These are phyloP conservation scores for Andrena fulva DNA, from an alignment of 2,888 invertebrate species.

Conservation along the genomic window DNA sequence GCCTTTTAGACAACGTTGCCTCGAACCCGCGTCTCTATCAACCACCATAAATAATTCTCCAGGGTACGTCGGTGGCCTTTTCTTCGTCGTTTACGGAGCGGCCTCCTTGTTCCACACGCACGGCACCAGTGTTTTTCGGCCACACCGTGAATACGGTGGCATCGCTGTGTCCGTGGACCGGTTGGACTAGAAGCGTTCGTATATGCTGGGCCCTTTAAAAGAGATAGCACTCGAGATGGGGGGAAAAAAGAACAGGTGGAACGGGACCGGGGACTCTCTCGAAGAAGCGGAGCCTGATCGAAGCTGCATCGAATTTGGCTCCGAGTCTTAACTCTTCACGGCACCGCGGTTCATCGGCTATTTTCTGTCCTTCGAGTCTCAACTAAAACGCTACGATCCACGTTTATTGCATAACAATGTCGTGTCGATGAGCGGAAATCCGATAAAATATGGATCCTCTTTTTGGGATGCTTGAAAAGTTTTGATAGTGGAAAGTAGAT, in stretches of 20 bases:
- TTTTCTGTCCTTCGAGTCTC: constrained; percentile 20
- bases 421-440: not conserved
- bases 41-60: constrained; percentile 84
- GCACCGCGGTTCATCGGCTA: constrained; percentile 6
- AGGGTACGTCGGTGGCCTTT: constrained; percentile 50
- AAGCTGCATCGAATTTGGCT: constrained; percentile 67
- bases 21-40: constrained; percentile 84
- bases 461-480: not conserved
- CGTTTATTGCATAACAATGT: constrained; percentile 16
- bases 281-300: constrained; percentile 55
- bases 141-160: constrained; percentile 68
- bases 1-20: constrained; percentile 81
- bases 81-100: constrained; percentile 32
- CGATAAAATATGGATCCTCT: not conserved
- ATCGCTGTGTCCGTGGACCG: constrained; percentile 68
- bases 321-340: constrained; percentile 67
- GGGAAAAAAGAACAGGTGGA: constrained; percentile 69
- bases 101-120: constrained; percentile 39
- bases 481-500: not conserved
- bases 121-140: constrained; percentile 67
- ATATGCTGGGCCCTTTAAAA: constrained; percentile 70
- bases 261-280: constrained; percentile 52
- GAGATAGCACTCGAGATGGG: constrained; percentile 71
- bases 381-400: not conserved
- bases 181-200: constrained; percentile 70